Evolutionary conservation across 2,113 vertebrate species (phyloP).

Genomic region (Odontesthes bonariensis): DNA sequence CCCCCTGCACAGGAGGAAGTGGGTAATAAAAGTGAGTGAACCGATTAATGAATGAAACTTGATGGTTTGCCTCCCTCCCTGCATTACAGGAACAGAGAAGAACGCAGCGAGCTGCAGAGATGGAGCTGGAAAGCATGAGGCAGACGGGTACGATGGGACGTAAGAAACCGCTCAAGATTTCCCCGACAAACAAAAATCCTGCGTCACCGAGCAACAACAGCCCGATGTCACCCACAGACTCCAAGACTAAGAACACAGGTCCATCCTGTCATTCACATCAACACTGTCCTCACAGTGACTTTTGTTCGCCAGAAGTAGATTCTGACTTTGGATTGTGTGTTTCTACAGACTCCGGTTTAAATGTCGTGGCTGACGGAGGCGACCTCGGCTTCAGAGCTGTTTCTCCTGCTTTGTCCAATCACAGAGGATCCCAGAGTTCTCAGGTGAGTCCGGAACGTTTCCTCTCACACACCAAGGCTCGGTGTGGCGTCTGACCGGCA

Average conservation of each 20-base stretch:
- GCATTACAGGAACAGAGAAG: conserved; percentile 86
- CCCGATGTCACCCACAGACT: conserved; percentile 39
- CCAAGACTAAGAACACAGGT: conserved; percentile 86
- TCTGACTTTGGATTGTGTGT: not conserved
- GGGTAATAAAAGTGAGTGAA: no score
- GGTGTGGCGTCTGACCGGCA: no score
- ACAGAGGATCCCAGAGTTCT: conserved; percentile 74
- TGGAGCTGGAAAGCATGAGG: conserved; percentile 65
- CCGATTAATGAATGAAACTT: no score
- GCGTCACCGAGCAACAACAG: conserved; percentile 48
- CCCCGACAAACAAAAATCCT: conserved; percentile 34
- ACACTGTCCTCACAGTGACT: no score
- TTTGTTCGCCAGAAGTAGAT: not conserved
- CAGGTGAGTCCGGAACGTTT: conserved; percentile 63
- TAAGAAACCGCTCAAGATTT: conserved; percentile 74
- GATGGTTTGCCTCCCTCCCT: conserved; percentile 37
- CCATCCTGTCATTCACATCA: not conserved
- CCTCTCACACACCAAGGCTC: not conserved
- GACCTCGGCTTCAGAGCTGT: conserved; percentile 71
- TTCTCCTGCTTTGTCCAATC: conserved; percentile 61
- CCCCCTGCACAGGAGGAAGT: no score
- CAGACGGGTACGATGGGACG: conserved; percentile 68
- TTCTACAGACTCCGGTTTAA: conserved; percentile 77
- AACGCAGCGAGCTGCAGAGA: conserved; percentile 69
- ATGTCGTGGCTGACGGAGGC: conserved; percentile 49